Base-by-base conservation (phyloP, 2,888 invertebrate species). In the Sarcophaga caerulescens region DNA sequence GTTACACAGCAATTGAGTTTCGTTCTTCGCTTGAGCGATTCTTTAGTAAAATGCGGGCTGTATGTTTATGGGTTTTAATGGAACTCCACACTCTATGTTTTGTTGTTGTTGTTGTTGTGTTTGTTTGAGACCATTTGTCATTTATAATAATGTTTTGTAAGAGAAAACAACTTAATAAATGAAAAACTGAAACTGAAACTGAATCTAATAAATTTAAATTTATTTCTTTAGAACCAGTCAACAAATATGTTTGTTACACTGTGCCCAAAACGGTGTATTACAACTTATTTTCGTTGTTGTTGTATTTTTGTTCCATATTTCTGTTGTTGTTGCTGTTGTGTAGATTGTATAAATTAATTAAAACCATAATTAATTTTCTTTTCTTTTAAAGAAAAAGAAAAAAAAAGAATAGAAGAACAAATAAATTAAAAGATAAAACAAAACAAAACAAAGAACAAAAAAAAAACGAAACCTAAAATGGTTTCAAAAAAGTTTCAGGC, bases 331-430 rank as follows among this genome's bases (percentile, higher is more conserved):
- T 14, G 12, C 17, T 70, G 21, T 25, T 25, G 8, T 70, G 21
- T 52, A 45, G 35, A 70, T 14, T 78, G 69, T 45, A 69, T 75
- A 75, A 78, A 75, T 71, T 78, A 81, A 84, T 86, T 86, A 78
- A 75, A 78, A 75, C 52, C 70, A 86, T 75, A 86, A 84, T 78
- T 84, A 81, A 75, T 81, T 86, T 81, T 75, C 17, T 14, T 52
- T 17, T 52, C 17, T 52, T 62, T 66, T 44, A 47, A 74, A 19
- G 63, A 8, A 68, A 69, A 80, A 73, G 12, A 71, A 8, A 60
- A 65, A 80, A 83, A 71, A 68, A 62, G 81, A 82, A 80, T 66
- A 77, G 35, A 35, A 8, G 35, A 71, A 84, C 75, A 60, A 52
- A 12, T 14, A 14, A 17, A 52, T 52, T 14, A 52, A 17, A 52